Percentiles rank a stretch among this genome's conserved stretches.
These are phyloP conservation scores for Haemorhous mexicanus DNA, from an alignment of 2,113 vertebrate species.

Conservation along the genomic window DNA sequence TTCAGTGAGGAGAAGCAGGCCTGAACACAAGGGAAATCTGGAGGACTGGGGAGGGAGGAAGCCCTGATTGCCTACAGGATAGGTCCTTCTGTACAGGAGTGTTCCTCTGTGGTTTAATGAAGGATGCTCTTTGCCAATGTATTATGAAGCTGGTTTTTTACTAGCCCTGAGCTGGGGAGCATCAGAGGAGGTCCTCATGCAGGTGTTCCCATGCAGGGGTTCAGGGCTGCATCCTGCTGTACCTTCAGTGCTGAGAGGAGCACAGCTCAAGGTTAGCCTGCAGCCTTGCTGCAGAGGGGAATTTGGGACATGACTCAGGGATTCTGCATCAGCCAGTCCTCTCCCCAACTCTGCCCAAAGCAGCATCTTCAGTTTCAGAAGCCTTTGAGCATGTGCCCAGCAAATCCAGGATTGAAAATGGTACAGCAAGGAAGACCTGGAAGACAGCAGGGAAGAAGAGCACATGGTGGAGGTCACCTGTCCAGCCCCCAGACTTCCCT, in stretches of 20 bases:
- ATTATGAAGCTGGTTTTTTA: not conserved
- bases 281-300: conserved; percentile 30
- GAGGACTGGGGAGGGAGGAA: not conserved
- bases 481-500: not conserved
- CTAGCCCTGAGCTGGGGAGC: not conserved
- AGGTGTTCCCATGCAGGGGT: not conserved
- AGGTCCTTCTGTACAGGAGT: not conserved
- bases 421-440: not conserved
- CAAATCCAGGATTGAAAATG: not conserved
- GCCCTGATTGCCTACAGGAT: not conserved
- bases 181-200: rapidly evolving
- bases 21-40: not conserved
- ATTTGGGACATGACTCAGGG: conserved; percentile 34
- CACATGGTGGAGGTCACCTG: rapidly evolving
- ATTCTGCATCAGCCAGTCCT: not conserved
- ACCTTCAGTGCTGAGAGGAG: not conserved
- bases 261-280: not conserved
- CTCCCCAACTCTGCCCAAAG: not conserved
- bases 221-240: not conserved
- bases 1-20: not conserved
- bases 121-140: not conserved
- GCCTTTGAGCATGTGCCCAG: not conserved
- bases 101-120: not conserved
- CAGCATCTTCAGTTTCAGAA: not conserved
- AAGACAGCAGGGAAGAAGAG: not conserved